Percentiles rank a stretch among this genome's conserved stretches.
These are phyloP conservation scores for Sesia apiformis DNA, from an alignment of 2,888 invertebrate species.

Conservation along the genomic window DNA sequence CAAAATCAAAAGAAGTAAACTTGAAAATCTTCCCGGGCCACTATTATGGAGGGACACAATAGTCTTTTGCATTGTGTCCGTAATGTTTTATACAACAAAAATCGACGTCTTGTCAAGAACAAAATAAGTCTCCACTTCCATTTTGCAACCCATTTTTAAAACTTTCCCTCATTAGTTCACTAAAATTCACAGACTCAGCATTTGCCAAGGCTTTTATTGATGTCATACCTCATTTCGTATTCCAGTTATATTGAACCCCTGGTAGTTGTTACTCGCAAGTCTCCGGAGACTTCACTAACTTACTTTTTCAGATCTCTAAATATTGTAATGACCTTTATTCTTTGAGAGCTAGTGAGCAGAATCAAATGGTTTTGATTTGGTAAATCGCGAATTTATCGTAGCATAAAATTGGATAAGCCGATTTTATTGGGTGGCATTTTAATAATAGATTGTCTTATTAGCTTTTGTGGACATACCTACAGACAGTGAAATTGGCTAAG, in stretches of 20 bases:
- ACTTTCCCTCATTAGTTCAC: background rate
- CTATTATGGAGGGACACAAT: too few relatives aligned
- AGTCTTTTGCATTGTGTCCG: too few relatives aligned
- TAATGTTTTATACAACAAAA: too few relatives aligned
- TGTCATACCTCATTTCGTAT: conserved; percentile 10
- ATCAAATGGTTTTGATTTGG: background rate
- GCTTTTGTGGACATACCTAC: background rate
- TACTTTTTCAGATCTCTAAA: background rate
- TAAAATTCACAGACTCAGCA: conserved; percentile 3
- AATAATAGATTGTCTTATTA: conserved; percentile 8
- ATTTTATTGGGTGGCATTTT: conserved; percentile 8
- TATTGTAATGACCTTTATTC: background rate
- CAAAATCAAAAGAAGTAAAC: too few relatives aligned
- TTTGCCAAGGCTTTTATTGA: background rate
- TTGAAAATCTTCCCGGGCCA: too few relatives aligned
- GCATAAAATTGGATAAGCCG: background rate
- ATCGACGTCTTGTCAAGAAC: too few relatives aligned
- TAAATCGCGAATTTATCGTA: background rate
- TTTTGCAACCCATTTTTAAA: background rate
- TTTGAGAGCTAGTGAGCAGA: background rate
- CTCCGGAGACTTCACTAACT: background rate
- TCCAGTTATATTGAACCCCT: conserved; percentile 9
- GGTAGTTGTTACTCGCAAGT: conserved; percentile 11
- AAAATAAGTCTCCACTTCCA: too few relatives aligned
- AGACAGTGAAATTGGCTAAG: too few relatives aligned